phyloP scores from a whole-genome alignment of 2,113 vertebrate species.

The Spheniscus mendiculus region DNA sequence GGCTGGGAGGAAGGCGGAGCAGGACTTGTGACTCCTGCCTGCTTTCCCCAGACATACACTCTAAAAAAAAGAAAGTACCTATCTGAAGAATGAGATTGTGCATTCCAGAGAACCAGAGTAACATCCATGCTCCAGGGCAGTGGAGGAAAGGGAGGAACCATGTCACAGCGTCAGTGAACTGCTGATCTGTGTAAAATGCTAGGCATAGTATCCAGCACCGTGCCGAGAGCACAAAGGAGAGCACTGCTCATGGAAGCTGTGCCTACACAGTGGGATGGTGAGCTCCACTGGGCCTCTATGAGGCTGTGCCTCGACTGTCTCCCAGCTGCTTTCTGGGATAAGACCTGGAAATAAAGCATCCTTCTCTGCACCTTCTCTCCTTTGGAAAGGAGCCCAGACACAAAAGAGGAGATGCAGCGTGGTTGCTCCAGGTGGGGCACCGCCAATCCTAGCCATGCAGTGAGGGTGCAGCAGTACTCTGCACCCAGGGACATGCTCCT shows the following conservation, averaged over 20 bases:
- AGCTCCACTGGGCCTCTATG: neutral
- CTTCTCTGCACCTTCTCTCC: neutral
- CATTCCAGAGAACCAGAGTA: neutral
- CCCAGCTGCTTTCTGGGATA: neutral
- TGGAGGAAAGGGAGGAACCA: neutral
- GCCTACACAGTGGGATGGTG: accelerated
- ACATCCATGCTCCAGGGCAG: neutral
- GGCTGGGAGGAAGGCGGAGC: neutral
- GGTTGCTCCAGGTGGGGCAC: neutral
- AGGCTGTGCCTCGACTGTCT: neutral
- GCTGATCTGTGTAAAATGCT: neutral
- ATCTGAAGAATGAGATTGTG: neutral
- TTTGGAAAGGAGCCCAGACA: neutral
- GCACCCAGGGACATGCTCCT: neutral
- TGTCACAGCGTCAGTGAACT: neutral
- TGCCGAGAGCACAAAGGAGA: neutral
- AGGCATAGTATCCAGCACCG: neutral
- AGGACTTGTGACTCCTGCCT: neutral
- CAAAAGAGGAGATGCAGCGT: neutral
- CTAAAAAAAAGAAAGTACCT: neutral
- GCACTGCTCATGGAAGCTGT: neutral
- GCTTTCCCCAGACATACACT: neutral
- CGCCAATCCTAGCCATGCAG: neutral
- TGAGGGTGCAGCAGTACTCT: neutral
- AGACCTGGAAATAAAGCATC: neutral